Evolutionary conservation across 2,888 invertebrate species (phyloP).

Genomic region (Strigamia crassipes): DNA sequence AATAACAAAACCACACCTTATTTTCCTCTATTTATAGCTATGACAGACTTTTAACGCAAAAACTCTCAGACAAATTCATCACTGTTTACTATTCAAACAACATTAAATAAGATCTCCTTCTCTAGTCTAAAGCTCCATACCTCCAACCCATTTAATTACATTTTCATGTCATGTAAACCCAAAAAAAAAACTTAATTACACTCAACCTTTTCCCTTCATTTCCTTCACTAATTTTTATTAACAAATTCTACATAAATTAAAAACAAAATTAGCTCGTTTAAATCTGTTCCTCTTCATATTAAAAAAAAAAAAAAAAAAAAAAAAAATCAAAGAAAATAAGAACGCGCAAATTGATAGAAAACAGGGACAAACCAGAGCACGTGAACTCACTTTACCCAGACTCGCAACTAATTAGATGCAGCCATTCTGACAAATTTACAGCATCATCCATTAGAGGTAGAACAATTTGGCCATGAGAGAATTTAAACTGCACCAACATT

Average conservation of each 20-base stretch:
- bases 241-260: background rate
- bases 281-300: background rate
- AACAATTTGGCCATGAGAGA: slow-evolving; percentile 14
- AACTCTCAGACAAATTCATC: too few species aligned
- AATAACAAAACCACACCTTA: too few species aligned
- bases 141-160: too few species aligned
- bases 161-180: too few species aligned
- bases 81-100: too few species aligned
- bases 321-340: background rate
- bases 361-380: background rate
- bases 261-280: background rate
- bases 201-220: background rate
- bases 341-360: background rate
- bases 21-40: too few species aligned
- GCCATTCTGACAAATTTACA: slow-evolving; percentile 24
- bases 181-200: background rate
- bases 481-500: slow-evolving; percentile 20
- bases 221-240: background rate
- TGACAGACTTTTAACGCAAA: background rate
- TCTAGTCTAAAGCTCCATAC: too few species aligned
- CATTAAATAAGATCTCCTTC: too few species aligned
- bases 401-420: slow-evolving; percentile 19
- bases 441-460: slow-evolving; percentile 7
- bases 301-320: background rate
- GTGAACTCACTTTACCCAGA: slow-evolving; percentile 8